Evolutionary conservation across 2,113 vertebrate species (phyloP).

Genomic region (Empidonax traillii): DNA sequence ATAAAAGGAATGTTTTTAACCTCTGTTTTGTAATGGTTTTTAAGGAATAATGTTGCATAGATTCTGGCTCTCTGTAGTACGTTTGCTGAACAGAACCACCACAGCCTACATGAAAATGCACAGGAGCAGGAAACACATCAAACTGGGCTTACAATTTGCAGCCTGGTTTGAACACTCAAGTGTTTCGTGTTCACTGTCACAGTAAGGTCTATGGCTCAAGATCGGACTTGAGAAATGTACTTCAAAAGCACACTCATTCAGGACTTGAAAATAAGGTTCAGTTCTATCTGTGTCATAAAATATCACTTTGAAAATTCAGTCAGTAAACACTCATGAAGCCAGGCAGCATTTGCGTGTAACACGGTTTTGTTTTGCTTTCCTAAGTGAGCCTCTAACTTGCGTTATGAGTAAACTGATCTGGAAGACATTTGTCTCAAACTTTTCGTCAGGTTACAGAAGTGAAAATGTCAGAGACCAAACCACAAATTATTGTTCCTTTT

Average conservation of each 20-base stretch:
- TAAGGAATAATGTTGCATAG: not conserved
- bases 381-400: not conserved
- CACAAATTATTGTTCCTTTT: not conserved
- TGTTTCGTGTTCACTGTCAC: not conserved
- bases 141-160: not conserved
- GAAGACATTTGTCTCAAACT: not conserved
- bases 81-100: not conserved
- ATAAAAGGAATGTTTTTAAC: conserved; percentile 28
- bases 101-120: not conserved
- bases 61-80: not conserved
- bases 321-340: not conserved
- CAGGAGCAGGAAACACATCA: not conserved
- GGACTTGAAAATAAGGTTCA: not conserved
- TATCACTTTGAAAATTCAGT: not conserved
- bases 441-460: not conserved
- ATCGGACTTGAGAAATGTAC: not conserved
- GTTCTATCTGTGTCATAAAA: not conserved
- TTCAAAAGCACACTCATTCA: not conserved
- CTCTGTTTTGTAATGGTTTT: conserved; percentile 12
- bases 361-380: not conserved
- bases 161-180: not conserved
- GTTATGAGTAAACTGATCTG: not conserved
- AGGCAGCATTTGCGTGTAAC: not conserved
- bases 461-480: not conserved
- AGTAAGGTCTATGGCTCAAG: not conserved